Conservation (phyloP, 2,113 vertebrate genomes). For the Gymnobelideus leadbeateri region DNA sequence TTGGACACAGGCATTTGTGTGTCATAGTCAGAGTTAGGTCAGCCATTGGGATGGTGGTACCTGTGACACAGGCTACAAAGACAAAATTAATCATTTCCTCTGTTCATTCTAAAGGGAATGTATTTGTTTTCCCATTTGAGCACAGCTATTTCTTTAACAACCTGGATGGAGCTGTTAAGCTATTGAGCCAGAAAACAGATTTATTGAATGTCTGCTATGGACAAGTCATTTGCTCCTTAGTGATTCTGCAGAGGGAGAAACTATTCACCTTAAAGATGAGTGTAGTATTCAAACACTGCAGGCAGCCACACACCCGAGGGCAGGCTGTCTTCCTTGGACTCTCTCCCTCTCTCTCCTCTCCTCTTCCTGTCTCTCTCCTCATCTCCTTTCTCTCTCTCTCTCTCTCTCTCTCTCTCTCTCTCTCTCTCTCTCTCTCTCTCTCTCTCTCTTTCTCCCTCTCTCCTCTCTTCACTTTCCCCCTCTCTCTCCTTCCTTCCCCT, state of each 20-base stretch:
- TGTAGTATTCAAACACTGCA: background rate
- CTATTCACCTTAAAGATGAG: background rate
- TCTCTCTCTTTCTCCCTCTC: background rate
- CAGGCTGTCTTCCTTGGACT: background rate
- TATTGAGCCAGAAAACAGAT: background rate
- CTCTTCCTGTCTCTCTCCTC: no score
- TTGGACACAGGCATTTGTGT: background rate
- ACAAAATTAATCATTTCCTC: background rate
- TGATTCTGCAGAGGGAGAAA: background rate
- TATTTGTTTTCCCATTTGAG: constrained; percentile 36
- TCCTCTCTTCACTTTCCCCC: background rate
- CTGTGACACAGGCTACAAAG: background rate
- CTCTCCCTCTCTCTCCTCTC: no score
- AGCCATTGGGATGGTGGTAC: background rate
- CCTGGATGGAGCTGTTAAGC: background rate
- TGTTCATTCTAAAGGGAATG: constrained; percentile 39
- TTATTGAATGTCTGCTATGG: background rate
- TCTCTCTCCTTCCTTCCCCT: background rate
- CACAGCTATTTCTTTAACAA: constrained; percentile 27
- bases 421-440: background rate
- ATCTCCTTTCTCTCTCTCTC: no score
- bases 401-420: no score
- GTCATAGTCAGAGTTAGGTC: background rate
- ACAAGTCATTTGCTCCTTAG: background rate
- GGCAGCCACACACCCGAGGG: background rate